phyloP scores from a whole-genome alignment of 2,797 vertebrate genomes.

The Melanotaenia maccullochi region DNA sequence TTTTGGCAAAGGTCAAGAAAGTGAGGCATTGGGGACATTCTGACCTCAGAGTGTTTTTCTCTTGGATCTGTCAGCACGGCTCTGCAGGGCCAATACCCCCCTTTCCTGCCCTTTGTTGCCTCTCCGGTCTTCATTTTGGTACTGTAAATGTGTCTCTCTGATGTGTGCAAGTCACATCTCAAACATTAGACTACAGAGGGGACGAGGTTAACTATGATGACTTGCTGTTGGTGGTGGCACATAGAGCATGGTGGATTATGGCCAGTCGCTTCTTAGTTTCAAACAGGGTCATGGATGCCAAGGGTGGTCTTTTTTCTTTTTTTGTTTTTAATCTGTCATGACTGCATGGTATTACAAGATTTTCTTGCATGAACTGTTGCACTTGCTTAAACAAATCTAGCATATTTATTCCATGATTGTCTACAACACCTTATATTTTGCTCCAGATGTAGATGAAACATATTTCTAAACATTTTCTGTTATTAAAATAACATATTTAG shows the following conservation, averaged over 20 bases:
- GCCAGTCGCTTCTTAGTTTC: slow-evolving; percentile 26
- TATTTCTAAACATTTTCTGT: slow-evolving; percentile 44
- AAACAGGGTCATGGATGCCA: not conserved
- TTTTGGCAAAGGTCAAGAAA: slow-evolving; percentile 57
- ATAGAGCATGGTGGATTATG: slow-evolving; percentile 30
- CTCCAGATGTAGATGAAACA: slow-evolving; percentile 35
- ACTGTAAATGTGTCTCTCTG: slow-evolving; percentile 13
- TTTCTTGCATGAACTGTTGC: slow-evolving; percentile 27
- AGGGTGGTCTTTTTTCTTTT: slow-evolving; percentile 9
- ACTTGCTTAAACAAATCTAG: slow-evolving; percentile 6
- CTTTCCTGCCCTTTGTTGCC: slow-evolving; percentile 42
- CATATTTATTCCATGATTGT: slow-evolving; percentile 18
- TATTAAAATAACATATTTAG: slow-evolving; percentile 44
- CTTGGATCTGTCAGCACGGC: slow-evolving; percentile 54
- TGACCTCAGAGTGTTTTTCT: slow-evolving; percentile 67
- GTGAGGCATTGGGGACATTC: slow-evolving; percentile 61
- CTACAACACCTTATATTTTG: slow-evolving; percentile 30
- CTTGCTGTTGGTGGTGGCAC: slow-evolving; percentile 33
- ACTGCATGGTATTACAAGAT: not conserved
- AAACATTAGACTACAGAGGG: slow-evolving; percentile 41
- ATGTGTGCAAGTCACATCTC: slow-evolving; percentile 44
- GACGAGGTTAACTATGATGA: slow-evolving; percentile 44
- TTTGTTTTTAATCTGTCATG: not conserved
- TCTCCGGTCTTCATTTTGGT: slow-evolving; percentile 48
- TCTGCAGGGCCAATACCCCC: slow-evolving; percentile 36